phyloP scores from a whole-genome alignment of 2,797 vertebrate species.

The Acrossocheilus wenchowensis region DNA sequence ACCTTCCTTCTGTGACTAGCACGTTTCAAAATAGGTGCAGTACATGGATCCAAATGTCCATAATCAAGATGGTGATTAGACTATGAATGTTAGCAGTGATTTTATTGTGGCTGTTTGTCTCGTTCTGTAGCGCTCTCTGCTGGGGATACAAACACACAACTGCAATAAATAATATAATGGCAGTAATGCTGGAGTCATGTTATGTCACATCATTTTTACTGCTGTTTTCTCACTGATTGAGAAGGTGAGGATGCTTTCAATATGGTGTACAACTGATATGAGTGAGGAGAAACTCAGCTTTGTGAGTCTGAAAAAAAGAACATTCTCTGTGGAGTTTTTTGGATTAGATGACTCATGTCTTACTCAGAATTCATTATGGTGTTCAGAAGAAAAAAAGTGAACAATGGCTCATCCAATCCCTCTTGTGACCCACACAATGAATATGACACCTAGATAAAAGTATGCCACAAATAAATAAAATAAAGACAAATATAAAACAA shows the following conservation, averaged over 20 bases:
- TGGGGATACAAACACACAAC: neutral
- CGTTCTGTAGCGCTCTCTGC: neutral
- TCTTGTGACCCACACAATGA: neutral
- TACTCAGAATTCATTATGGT: neutral
- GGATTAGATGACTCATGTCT: neutral
- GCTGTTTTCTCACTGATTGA: neutral
- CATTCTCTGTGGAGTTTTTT: too few species aligned
- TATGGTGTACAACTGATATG: neutral
- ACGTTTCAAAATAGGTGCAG: neutral
- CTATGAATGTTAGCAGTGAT: neutral
- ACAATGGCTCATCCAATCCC: neutral
- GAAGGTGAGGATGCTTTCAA: neutral
- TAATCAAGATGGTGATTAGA: neutral
- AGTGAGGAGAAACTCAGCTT: neutral
- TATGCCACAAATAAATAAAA: neutral
- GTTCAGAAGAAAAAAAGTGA: too few species aligned
- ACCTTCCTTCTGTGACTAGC: neutral
- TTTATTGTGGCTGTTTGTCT: neutral
- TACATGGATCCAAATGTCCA: neutral
- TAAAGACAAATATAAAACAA: neutral
- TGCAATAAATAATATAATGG: neutral
- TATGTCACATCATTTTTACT: neutral
- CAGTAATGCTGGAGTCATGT: neutral
- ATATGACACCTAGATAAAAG: neutral
- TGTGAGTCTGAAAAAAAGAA: too few species aligned